phyloP scores from a whole-genome alignment of 2,797 vertebrate genomes.

The Amazonetta brasiliensis region DNA sequence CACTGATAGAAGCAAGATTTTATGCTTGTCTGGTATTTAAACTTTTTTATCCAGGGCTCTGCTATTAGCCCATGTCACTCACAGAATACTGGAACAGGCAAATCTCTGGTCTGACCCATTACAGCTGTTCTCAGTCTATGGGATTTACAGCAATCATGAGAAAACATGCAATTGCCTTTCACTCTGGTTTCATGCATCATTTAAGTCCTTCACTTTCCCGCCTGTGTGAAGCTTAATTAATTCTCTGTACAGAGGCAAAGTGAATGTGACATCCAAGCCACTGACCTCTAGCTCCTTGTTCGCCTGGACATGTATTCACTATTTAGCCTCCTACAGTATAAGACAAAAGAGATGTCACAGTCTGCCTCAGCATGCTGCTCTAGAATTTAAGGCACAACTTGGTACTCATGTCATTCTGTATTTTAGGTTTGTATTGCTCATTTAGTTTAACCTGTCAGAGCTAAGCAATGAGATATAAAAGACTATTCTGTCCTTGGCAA shows the following conservation, averaged over 20 bases:
- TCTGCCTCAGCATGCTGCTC: neutral
- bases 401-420: neutral
- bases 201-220: neutral
- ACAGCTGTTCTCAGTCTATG: neutral
- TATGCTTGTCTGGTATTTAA: neutral
- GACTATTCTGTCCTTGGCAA: neutral
- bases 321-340: neutral
- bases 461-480: neutral
- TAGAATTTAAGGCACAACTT: neutral
- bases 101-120: neutral
- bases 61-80: neutral
- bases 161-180: neutral
- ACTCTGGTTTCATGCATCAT: neutral
- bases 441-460: neutral
- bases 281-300: constrained; percentile 9
- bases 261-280: neutral
- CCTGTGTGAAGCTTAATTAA: constrained; percentile 4
- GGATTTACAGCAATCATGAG: neutral
- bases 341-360: neutral
- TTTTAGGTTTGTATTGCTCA: neutral
- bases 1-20: neutral
- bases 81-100: neutral
- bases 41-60: neutral
- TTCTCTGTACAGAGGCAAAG: neutral
- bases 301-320: neutral